phyloP scores from a whole-genome alignment of 2,113 vertebrate species.

The Perca schrenkii region DNA sequence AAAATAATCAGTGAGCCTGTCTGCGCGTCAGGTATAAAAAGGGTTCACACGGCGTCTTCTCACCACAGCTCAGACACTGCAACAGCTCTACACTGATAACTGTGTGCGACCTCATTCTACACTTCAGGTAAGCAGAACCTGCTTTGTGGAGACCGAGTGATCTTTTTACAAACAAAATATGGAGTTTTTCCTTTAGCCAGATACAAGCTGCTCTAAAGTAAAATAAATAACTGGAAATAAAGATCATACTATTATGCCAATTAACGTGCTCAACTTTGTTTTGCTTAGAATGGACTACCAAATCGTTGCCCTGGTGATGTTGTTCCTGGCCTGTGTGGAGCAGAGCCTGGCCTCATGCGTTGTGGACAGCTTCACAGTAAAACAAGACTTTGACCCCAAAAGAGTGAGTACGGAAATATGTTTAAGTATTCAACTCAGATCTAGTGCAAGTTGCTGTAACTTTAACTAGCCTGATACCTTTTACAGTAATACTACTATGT shows the following conservation, averaged over 20 bases:
- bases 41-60: neutral
- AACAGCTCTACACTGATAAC: constrained; percentile 35
- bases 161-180: neutral
- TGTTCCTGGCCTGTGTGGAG: constrained; percentile 82
- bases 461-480: neutral
- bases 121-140: constrained; percentile 50
- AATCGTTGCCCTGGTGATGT: constrained; percentile 77
- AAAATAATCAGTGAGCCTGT: constrained; percentile 66
- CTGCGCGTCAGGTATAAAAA: constrained; percentile 61
- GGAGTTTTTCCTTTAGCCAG: neutral
- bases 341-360: constrained; percentile 85
- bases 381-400: constrained; percentile 88
- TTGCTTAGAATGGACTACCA: constrained; percentile 68
- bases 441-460: neutral
- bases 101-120: constrained; percentile 11
- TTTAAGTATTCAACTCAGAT: neutral
- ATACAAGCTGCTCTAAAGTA: neutral
- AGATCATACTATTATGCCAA: neutral
- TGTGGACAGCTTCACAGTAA: constrained; percentile 90
- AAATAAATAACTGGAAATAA: neutral
- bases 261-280: neutral
- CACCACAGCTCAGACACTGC: constrained; percentile 8
- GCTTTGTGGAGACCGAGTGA: neutral
- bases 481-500: neutral
- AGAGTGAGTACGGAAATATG: constrained; percentile 80